A percentile compares a stretch with the other conserved stretches of the same genome.
These are phyloP conservation scores for Ceyx cyanopectus DNA, from an alignment of 2,113 vertebrate genomes.

Conservation along the genomic window DNA sequence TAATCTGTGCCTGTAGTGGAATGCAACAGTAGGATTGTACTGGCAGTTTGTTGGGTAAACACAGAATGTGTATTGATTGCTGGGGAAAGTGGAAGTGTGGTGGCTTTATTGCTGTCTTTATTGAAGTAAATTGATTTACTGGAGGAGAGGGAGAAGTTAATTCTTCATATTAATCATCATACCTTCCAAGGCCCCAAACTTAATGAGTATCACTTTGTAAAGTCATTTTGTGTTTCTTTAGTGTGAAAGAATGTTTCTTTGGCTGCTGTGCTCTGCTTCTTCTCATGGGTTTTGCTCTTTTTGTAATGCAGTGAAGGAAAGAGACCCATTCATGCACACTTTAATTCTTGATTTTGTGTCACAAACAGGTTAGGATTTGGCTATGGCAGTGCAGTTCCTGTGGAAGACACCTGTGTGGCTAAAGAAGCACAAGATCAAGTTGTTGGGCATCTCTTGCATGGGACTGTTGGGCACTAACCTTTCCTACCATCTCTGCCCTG, in stretches of 20 bases:
- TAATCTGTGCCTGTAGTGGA: not conserved
- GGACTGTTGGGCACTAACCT: constrained; percentile 85
- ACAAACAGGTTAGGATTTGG: constrained; percentile 15
- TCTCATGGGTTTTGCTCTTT: not conserved
- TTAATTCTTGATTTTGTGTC: constrained; percentile 65
- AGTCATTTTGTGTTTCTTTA: not conserved
- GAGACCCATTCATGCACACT: not conserved
- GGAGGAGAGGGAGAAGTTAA: not conserved
- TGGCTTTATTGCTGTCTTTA: not conserved
- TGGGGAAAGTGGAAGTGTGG: not conserved
- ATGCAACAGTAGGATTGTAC: not conserved
- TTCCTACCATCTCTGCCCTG: constrained; percentile 85
- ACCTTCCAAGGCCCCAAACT: not conserved
- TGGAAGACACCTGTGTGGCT: constrained; percentile 75
- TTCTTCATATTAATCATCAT: not conserved
- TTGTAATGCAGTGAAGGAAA: not conserved
- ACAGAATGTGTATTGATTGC: not conserved
- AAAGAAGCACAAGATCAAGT: constrained; percentile 82
- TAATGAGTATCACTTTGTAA: not conserved
- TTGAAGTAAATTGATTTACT: not conserved
- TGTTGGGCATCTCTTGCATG: constrained; percentile 82
- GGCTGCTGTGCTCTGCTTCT: not conserved
- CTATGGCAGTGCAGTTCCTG: constrained; percentile 82
- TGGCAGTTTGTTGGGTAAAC: not conserved
- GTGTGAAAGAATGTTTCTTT: not conserved